A percentile compares a stretch with the other conserved stretches of the same genome.
Conservation (phyloP, 2,888 invertebrate genomes). For the Vandiemenella viatica region DNA sequence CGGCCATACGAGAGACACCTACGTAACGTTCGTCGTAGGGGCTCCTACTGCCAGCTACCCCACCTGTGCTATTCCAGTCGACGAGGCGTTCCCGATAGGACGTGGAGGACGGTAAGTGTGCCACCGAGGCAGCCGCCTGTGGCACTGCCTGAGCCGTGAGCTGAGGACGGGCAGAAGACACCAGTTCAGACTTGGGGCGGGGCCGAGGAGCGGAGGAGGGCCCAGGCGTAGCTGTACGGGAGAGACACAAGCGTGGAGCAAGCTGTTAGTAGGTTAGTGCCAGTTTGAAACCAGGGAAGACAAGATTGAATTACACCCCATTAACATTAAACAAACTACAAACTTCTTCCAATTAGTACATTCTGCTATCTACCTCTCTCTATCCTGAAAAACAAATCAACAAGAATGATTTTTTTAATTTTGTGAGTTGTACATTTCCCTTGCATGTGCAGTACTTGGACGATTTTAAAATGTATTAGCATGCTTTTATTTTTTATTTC, state of each 20-base stretch:
- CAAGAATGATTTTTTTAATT: no score
- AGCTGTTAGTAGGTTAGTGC: background rate
- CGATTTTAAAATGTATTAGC: no score
- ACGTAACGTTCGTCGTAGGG: background rate
- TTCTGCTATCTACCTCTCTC: no score
- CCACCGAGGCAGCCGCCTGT: constrained; percentile 3
- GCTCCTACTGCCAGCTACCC: background rate
- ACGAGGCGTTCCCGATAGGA: constrained; percentile 25
- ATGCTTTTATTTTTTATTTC: no score
- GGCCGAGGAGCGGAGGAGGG: constrained; percentile 6
- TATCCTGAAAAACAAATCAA: no score
- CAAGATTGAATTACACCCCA: no score
- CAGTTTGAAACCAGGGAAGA: no score
- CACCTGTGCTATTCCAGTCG: constrained; percentile 28
- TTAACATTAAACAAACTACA: no score
- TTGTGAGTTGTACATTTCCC: no score
- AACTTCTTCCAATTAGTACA: no score
- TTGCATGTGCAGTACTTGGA: no score
- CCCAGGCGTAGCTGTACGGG: background rate
- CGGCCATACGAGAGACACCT: background rate
- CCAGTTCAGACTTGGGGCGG: constrained; percentile 12
- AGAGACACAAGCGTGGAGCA: background rate
- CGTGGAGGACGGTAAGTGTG: constrained; percentile 20
- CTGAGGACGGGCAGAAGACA: background rate
- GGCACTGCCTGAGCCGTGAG: background rate